phyloP scores from a whole-genome alignment of 1,140 invertebrate genomes.

The Daktulosphaira vitifoliae region DNA sequence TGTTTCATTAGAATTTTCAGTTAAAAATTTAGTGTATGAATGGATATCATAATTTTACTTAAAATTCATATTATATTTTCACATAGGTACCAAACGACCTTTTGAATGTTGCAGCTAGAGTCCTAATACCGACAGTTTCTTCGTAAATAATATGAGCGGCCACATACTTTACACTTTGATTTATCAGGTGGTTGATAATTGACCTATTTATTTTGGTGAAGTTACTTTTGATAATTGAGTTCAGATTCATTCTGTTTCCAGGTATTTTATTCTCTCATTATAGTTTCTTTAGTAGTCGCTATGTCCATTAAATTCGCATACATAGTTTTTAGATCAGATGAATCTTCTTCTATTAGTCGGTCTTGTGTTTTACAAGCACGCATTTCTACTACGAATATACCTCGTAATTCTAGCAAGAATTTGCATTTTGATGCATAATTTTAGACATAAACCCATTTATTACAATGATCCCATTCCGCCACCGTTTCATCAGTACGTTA shows the following conservation, averaged over 20 bases:
- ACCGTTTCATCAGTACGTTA: no score
- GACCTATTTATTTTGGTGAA: not conserved
- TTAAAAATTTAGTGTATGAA: no score
- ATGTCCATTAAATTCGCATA: no score
- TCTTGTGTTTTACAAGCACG: not conserved
- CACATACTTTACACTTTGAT: not conserved
- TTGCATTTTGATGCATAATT: not conserved
- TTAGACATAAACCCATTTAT: not conserved
- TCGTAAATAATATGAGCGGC: not conserved
- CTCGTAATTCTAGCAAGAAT: not conserved
- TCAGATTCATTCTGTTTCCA: not conserved
- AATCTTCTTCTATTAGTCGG: not conserved
- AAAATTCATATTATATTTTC: not conserved
- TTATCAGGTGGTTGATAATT: not conserved
- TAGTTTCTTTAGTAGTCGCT: not conserved
- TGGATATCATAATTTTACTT: not conserved
- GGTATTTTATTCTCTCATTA: not conserved
- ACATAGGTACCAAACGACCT: not conserved
- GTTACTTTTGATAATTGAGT: no score
- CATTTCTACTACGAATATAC: not conserved
- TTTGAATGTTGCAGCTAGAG: not conserved
- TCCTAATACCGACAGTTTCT: not conserved
- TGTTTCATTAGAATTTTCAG: no score
- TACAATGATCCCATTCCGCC: no score
- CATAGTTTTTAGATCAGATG: not conserved